Conservation (phyloP, 2,888 invertebrate genomes). For the Watsonalla cultraria region DNA sequence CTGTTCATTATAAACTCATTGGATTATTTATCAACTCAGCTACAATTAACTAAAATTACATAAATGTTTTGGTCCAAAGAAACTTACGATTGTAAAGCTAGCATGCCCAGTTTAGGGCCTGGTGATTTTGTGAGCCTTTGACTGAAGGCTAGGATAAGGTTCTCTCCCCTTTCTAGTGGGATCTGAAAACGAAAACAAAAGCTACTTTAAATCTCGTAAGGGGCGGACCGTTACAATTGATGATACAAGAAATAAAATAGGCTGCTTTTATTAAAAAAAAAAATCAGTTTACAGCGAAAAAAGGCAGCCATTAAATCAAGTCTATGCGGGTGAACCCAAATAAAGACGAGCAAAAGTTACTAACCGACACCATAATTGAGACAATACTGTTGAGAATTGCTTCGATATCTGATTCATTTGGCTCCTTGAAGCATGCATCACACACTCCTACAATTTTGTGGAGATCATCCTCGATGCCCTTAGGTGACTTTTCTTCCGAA, state of each 20-base stretch:
- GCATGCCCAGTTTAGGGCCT: constrained; percentile 86
- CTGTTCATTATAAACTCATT: too few species aligned
- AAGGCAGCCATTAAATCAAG: too few species aligned
- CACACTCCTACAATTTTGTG: constrained; percentile 96
- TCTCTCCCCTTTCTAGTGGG: constrained; percentile 91
- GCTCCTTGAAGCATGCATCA: constrained; percentile 94
- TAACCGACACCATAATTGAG: constrained; percentile 93
- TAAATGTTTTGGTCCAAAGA: neutral
- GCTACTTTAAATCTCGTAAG: too few species aligned
- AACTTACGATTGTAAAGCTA: constrained; percentile 91
- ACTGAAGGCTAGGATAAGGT: constrained; percentile 93
- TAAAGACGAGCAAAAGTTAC: constrained; percentile 23
- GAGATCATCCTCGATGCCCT: constrained; percentile 95
- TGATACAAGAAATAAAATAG: neutral
- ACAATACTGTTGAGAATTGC: constrained; percentile 97
- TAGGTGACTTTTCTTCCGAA: constrained; percentile 92
- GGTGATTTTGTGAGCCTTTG: constrained; percentile 94
- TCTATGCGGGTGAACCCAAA: neutral
- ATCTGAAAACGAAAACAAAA: constrained; percentile 76
- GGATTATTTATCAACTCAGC: too few species aligned
- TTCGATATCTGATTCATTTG: constrained; percentile 92
- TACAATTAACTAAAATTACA: too few species aligned
- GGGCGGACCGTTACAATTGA: too few species aligned
- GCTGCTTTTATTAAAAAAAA: neutral
- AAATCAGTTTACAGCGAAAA: neutral